Base-by-base conservation (phyloP, 2,797 vertebrate species). In the Chanos chanos region DNA sequence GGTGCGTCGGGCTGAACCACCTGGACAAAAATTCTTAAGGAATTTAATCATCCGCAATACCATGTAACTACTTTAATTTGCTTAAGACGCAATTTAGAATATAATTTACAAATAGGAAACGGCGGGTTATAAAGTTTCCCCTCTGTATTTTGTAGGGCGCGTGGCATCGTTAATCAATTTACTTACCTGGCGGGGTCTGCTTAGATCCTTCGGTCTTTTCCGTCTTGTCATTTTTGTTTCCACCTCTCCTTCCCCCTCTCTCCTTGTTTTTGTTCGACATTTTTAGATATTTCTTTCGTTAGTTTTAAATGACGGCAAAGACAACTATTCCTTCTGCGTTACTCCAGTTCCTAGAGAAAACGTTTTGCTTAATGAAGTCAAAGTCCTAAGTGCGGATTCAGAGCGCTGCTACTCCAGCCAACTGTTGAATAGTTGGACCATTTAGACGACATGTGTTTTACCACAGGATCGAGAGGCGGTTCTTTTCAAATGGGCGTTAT, bases 181-280 rank as follows among this genome's bases (percentile, higher is more conserved):
- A 64, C 64, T 16, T 55, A 61, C 67, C 39, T 70, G 64, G 21
- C 22, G n/a, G n/a, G n/a, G n/a, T n/a, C n/a, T n/a, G n/a, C n/a
- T n/a, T n/a, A n/a, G n/a, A n/a, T n/a, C 27, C n/a, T 7, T 66
- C 54, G 15, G 15, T 65, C 39, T 50, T 61, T 31, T 54, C 55
- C 7, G 65, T 69, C 8, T 58, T 72, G 53, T 58, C 16, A 12
- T 57, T 51, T 33, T 64, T 64, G 39, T 64, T 74, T 12, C 50
- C 44, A 5, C 36, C 34, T 34, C 54, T 68, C 27, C 50, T 69
- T 7, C 45, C 28, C 6, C 54, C 60, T 53, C 28, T 62, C 6
- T 34, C 27, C 15, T 52, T 57, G 34, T 40, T 72, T 36, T 65
- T 70, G 15, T 56, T 64, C 47, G 78, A 68, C 79, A 81, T 79